Evolutionary conservation across 2,888 invertebrate species (phyloP).

Genomic region (Cordilura impudica): DNA sequence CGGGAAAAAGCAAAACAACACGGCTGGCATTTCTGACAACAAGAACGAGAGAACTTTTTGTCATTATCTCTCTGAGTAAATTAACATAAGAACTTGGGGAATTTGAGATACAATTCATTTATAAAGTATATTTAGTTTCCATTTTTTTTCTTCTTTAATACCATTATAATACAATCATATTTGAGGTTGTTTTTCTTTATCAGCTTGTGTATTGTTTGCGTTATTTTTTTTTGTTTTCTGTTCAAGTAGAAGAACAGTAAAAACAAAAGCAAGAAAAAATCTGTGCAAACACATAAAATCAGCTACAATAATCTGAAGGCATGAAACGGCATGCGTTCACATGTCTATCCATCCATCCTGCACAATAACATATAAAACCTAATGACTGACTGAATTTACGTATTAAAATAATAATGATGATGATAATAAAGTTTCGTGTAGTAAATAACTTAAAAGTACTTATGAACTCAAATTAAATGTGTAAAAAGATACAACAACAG

Average conservation of each 20-base stretch:
- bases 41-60: no score
- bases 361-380: slow-evolving; percentile 37
- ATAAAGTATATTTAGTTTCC: no score
- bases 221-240: neutral
- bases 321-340: slow-evolving; percentile 54
- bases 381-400: slow-evolving; percentile 43
- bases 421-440: slow-evolving; percentile 34
- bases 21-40: no score
- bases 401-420: slow-evolving; percentile 44
- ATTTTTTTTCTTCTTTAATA: neutral
- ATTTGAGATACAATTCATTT: slow-evolving; percentile 8
- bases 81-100: neutral
- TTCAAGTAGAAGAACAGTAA: slow-evolving; percentile 16
- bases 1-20: no score
- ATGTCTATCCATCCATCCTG: slow-evolving; percentile 37
- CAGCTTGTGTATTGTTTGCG: neutral
- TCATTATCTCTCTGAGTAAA: neutral
- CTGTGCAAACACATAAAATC: slow-evolving; percentile 32
- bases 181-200: neutral
- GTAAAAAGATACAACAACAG: slow-evolving; percentile 9
- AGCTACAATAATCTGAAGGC: slow-evolving; percentile 25
- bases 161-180: slow-evolving; percentile 29
- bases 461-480: slow-evolving; percentile 49
- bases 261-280: slow-evolving; percentile 14
- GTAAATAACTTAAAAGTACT: slow-evolving; percentile 46